A percentile compares a stretch with the other conserved stretches of the same genome.
phyloP scores from a whole-genome alignment of 2,888 invertebrate species.

The Sarcophaga rosellei region DNA sequence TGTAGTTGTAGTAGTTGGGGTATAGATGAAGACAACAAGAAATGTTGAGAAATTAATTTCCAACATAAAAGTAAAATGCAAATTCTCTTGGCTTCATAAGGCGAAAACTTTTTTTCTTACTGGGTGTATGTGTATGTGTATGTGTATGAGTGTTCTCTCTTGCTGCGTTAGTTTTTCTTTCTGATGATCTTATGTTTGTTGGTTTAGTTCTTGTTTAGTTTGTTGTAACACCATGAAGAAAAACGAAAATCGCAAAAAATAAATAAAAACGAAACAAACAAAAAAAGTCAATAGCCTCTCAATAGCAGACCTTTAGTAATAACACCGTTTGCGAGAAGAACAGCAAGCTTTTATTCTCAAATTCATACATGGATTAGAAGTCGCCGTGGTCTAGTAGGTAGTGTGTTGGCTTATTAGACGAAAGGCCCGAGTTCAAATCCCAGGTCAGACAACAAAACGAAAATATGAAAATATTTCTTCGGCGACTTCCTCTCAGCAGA shows the following conservation, averaged over 20 bases:
- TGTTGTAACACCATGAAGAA: slow-evolving; percentile 12
- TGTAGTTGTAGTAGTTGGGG: no score
- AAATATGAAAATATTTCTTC: no score
- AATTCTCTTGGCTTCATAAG: slow-evolving; percentile 51
- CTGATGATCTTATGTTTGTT: slow-evolving; percentile 19
- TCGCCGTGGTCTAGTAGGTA: no score
- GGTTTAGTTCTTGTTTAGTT: slow-evolving; percentile 25
- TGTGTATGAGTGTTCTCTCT: no score
- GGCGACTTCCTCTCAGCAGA: no score
- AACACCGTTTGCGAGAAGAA: slow-evolving; percentile 3
- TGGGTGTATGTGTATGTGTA: no score
- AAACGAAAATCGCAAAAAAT: not conserved
- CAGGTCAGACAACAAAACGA: no score
- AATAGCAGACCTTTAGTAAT: slow-evolving; percentile 10
- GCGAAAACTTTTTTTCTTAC: slow-evolving; percentile 31
- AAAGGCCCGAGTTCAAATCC: no score
- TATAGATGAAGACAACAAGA: slow-evolving; percentile 7
- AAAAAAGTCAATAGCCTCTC: slow-evolving; percentile 34
- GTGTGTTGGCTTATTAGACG: no score
- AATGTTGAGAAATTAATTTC: slow-evolving; percentile 56
- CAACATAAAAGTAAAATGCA: slow-evolving; percentile 58
- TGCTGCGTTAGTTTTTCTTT: not conserved
- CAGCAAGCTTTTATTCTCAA: not conserved
- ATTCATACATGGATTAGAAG: no score
- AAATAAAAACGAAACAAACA: not conserved